These are phyloP conservation scores for Cheilosia pagana DNA, from an alignment of 2,888 invertebrate species.

Conservation along the genomic window DNA sequence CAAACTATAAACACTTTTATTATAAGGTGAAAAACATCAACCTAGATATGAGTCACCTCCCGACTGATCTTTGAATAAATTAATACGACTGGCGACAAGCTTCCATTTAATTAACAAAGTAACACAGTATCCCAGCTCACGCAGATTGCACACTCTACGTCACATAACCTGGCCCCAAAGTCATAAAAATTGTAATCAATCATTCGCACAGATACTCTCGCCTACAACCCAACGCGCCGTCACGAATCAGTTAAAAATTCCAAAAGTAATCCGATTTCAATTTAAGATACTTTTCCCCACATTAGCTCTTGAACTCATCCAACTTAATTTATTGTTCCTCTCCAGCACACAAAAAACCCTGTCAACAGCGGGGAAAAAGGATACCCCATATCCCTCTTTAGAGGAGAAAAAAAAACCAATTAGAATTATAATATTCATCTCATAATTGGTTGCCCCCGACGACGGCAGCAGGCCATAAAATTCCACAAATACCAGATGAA, in stretches of 20 bases:
- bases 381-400: not conserved
- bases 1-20: no score
- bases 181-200: conserved; percentile 49
- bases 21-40: not conserved
- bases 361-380: conserved; percentile 25
- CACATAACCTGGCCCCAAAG: conserved; percentile 31
- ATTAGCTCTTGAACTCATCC: conserved; percentile 27
- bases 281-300: conserved; percentile 52
- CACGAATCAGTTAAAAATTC: conserved; percentile 17
- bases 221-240: not conserved
- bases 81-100: conserved; percentile 23
- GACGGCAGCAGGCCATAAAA: conserved; percentile 49
- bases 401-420: conserved; percentile 41
- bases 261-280: conserved; percentile 61
- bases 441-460: conserved; percentile 56
- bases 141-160: conserved; percentile 26
- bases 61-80: conserved; percentile 13
- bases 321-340: conserved; percentile 30
- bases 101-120: conserved; percentile 18
- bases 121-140: conserved; percentile 10
- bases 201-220: conserved; percentile 24
- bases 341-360: conserved; percentile 29
- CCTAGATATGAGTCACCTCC: not conserved
- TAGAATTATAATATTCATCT: conserved; percentile 60
- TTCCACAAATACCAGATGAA: conserved; percentile 68